These are phyloP conservation scores for human (Homo sapiens) DNA, from an alignment of 2,113 vertebrate species.

Conservation along the genomic window GRCh38 chr3:24768501-24769000, in stretches of 20 bases:
- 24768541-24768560: background rate
- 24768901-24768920: background rate
- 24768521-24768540: background rate
- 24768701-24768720: background rate
- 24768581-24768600: background rate
- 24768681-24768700: background rate
- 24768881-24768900: background rate
- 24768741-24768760: background rate
- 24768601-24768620: background rate
- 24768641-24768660: background rate
- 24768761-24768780: background rate
- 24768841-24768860: background rate
- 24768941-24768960: background rate
- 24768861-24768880: background rate
- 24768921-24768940: background rate
- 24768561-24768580: background rate
- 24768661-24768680: background rate
- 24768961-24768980: background rate
- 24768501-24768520: background rate
- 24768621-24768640: background rate
- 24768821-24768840: background rate
- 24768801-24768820: background rate
- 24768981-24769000: background rate
- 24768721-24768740: background rate
- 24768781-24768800: background rate